Percentiles rank a stretch among this genome's conserved stretches.
Evolutionary conservation across 1,140 invertebrate genomes (phyloP).

Genomic region (Rhyacophila brunnea): DNA sequence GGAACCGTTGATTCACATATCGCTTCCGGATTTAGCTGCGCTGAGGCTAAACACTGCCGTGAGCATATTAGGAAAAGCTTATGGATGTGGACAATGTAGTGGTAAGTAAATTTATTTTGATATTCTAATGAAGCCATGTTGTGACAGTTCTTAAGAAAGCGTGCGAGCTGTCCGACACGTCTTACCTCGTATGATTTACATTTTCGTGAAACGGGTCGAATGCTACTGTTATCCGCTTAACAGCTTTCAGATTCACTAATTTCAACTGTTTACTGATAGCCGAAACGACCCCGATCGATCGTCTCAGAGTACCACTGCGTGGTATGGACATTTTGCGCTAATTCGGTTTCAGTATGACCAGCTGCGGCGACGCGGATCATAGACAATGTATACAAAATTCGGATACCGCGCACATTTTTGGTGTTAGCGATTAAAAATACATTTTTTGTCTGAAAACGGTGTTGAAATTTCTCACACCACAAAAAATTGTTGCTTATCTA

Average conservation of each 20-base stretch:
- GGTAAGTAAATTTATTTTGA: slow-evolving; percentile 40
- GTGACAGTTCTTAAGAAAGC: neutral
- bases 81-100: slow-evolving; percentile 57
- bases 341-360: too few species aligned
- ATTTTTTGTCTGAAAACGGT: too few species aligned
- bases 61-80: slow-evolving; percentile 61
- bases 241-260: slow-evolving; percentile 73
- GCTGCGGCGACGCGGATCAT: too few species aligned
- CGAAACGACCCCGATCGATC: slow-evolving; percentile 63
- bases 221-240: slow-evolving; percentile 70
- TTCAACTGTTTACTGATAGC: slow-evolving; percentile 69
- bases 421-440: too few species aligned
- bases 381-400: too few species aligned
- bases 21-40: slow-evolving; percentile 55
- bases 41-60: slow-evolving; percentile 57
- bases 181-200: slow-evolving; percentile 69
- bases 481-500: too few species aligned
- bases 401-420: too few species aligned
- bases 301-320: slow-evolving; percentile 62
- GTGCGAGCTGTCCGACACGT: slow-evolving; percentile 13
- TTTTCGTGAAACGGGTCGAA: slow-evolving; percentile 82
- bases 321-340: slow-evolving; percentile 66
- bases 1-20: slow-evolving; percentile 50
- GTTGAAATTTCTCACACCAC: too few species aligned
- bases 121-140: neutral